These are phyloP conservation scores for Drosophila mauritiana DNA, from an alignment of 1,140 invertebrate genomes.

Conservation along the genomic window DNA sequence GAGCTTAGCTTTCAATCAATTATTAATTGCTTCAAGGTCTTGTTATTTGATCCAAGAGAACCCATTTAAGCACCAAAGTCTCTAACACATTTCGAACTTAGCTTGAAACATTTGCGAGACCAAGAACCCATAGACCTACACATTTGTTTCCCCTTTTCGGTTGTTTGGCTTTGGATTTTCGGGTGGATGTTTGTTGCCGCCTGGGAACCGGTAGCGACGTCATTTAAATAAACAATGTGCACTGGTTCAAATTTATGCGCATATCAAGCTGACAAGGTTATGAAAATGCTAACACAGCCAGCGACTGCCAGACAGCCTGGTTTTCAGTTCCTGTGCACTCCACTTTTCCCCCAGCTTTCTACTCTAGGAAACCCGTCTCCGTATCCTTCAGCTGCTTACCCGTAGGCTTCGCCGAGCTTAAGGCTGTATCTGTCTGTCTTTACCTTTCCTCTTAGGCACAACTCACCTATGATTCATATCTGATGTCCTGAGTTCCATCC, in stretches of 20 bases:
- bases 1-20: too few species aligned
- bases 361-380: too few species aligned
- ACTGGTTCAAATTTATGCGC: conserved; percentile 79
- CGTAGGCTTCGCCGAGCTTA: conserved; percentile 21
- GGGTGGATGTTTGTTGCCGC: conserved; percentile 17
- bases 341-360: not conserved
- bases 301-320: conserved; percentile 32
- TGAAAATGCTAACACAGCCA: conserved; percentile 75
- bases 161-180: conserved; percentile 29
- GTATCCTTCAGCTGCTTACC: conserved; percentile 7
- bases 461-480: conserved; percentile 31
- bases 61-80: not conserved
- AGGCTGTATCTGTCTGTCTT: conserved; percentile 13
- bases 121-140: conserved; percentile 1
- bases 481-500: conserved; percentile 19
- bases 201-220: conserved; percentile 45
- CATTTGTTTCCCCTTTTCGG: not conserved
- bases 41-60: too few species aligned
- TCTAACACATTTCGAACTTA: not conserved
- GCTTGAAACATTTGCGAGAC: not conserved
- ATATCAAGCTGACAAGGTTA: conserved; percentile 82
- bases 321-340: conserved; percentile 1
- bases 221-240: conserved; percentile 83
- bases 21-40: too few species aligned
- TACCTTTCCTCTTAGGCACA: conserved; percentile 15